These are phyloP conservation scores for Knipowitschia caucasica DNA, from an alignment of 2,797 vertebrate genomes.

Conservation along the genomic window DNA sequence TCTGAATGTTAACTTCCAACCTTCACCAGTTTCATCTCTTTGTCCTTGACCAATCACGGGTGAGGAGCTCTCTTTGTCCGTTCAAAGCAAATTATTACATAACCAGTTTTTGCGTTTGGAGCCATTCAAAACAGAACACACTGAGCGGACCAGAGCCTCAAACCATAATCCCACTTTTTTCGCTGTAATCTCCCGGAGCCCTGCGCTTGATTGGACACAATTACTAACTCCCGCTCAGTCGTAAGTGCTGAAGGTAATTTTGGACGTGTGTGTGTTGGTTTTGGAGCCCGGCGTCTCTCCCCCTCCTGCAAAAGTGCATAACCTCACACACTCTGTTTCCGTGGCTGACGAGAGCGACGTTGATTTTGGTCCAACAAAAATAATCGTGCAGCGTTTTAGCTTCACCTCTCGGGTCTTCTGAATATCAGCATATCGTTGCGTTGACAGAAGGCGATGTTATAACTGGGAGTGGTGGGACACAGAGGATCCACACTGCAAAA, in stretches of 20 bases:
- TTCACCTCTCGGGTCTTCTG: slow-evolving; percentile 35
- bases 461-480: slow-evolving; percentile 26
- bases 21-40: not conserved
- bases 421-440: slow-evolving; percentile 38
- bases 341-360: slow-evolving; percentile 58
- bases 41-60: not conserved
- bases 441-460: slow-evolving; percentile 39
- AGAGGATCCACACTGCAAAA: slow-evolving; percentile 12
- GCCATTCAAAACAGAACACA: slow-evolving; percentile 8
- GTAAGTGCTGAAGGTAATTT: slow-evolving; percentile 53
- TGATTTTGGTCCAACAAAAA: slow-evolving; percentile 66
- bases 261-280: slow-evolving; percentile 71
- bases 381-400: slow-evolving; percentile 34
- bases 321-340: slow-evolving; percentile 71
- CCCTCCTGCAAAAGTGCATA: slow-evolving; percentile 43
- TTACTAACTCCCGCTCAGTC: slow-evolving; percentile 45
- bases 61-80: slow-evolving; percentile 11
- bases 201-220: slow-evolving; percentile 52
- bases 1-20: not conserved
- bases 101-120: slow-evolving; percentile 9
- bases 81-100: slow-evolving; percentile 7
- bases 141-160: not conserved
- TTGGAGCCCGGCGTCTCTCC: slow-evolving; percentile 70
- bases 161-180: slow-evolving; percentile 23
- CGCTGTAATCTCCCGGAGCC: slow-evolving; percentile 45